Evolutionary conservation across 2,888 invertebrate species (phyloP).

Genomic region (Masnerella sp.): DNA sequence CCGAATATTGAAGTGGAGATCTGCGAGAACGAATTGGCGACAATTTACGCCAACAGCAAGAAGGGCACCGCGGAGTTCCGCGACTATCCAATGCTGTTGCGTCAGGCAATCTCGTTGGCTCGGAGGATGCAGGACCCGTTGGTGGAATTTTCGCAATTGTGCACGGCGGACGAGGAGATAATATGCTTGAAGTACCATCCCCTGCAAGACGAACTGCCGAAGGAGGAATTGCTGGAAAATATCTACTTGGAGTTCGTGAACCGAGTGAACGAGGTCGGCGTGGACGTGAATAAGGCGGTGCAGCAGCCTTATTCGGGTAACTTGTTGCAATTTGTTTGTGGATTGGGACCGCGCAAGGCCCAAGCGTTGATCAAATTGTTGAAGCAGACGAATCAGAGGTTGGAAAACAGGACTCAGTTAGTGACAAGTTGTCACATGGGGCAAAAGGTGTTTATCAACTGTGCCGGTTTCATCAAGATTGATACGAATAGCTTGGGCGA

Average conservation of each 20-base stretch:
- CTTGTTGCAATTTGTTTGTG: constrained; percentile 97
- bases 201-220: constrained; percentile 83
- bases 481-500: constrained; percentile 97
- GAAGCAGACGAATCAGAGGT: constrained; percentile 92
- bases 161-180: constrained; percentile 97
- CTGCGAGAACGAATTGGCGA: constrained; percentile 95
- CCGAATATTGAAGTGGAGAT: constrained; percentile 93
- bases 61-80: constrained; percentile 92
- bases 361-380: constrained; percentile 90
- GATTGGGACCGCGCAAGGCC: constrained; percentile 96
- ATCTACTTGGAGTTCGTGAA: constrained; percentile 95
- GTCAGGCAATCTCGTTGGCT: constrained; percentile 96
- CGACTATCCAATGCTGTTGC: constrained; percentile 93
- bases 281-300: constrained; percentile 96
- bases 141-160: constrained; percentile 96
- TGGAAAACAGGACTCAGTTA: constrained; percentile 94
- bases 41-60: constrained; percentile 94
- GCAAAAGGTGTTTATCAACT: constrained; percentile 98
- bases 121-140: constrained; percentile 96
- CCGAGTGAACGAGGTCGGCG: constrained; percentile 97
- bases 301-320: constrained; percentile 92
- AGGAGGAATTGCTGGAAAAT: constrained; percentile 91
- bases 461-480: constrained; percentile 99
- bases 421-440: constrained; percentile 98
- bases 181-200: constrained; percentile 95